Conservation (phyloP, 2,797 vertebrate genomes). For the Liparis tanakae region DNA sequence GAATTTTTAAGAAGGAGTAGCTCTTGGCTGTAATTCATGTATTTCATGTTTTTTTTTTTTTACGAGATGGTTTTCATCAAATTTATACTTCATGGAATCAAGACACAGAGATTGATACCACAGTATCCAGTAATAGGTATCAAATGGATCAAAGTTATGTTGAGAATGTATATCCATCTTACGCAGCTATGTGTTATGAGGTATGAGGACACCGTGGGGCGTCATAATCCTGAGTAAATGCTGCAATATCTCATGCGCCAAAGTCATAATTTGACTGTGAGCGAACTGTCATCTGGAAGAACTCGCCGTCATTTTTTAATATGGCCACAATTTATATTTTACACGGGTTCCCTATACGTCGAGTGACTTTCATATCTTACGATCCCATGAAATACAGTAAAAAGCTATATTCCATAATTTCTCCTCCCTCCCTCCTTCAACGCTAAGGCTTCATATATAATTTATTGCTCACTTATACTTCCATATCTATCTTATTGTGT, state of each 20-base stretch:
- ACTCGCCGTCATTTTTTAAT: constrained; percentile 23
- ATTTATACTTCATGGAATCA: constrained; percentile 37
- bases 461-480: no score
- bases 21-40: constrained; percentile 32
- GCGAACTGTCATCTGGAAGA: constrained; percentile 37
- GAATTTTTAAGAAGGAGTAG: constrained; percentile 50
- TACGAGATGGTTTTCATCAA: constrained; percentile 52
- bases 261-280: constrained; percentile 39
- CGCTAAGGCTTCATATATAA: no score
- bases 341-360: constrained; percentile 24
- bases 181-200: constrained; percentile 12
- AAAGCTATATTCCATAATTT: constrained; percentile 47
- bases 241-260: constrained; percentile 27
- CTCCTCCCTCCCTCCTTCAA: not conserved
- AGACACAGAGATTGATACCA: constrained; percentile 22
- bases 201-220: constrained; percentile 19
- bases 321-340: constrained; percentile 40
- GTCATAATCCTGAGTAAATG: constrained; percentile 34
- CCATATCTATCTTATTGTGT: no score
- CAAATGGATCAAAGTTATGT: constrained; percentile 21
- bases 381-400: constrained; percentile 31
- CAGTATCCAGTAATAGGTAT: constrained; percentile 6
- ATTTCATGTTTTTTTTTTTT: constrained; percentile 56
- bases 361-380: constrained; percentile 27
- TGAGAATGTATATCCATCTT: constrained; percentile 16